Evolutionary conservation across 2,888 invertebrate species (phyloP), one percentile per base, ranked within the genome.

Genomic region (Myopa tessellatipennis): DNA sequence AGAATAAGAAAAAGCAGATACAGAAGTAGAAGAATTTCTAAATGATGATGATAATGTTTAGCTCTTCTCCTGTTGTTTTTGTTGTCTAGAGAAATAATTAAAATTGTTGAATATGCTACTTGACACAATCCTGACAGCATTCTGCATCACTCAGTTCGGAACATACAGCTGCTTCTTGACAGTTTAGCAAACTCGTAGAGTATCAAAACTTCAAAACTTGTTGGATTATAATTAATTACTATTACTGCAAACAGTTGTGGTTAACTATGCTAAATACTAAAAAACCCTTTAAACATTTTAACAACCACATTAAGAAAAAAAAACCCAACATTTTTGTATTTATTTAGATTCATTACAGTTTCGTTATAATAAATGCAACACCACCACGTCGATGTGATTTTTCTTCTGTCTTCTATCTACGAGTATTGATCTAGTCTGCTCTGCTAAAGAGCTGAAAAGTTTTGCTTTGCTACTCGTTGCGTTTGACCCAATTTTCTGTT

Each of bases 401-500:
- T 45, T 45, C 6, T 45, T 45, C 10, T 45, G 45, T 45, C 7
- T 45, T 45, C 45, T 45, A 10, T 45, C 45, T 45, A 45, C 10
- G 6, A 10, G 3, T 45, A 6, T 45, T 45, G 45, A 6, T 45
- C 45, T 45, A 10, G 7, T 45, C 55, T 14, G 3, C 16, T 55
- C 55, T 55, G n/a, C 55, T n/a, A 55, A n/a, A n/a, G n/a, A 55
- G n/a, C 55, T n/a, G n/a, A 8, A 55, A 14, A 55, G 55, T n/a
- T 55, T 55, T 6, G 55, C 55, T n/a, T n/a, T 55, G 34, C 55
- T 55, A n/a, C 16, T 55, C 55, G 55, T 55, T 58, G 72, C 55
- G 16, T 77, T 77, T 77, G 77, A 77, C 77, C 77, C 72, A 77
- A 68, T 77, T 77, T 68, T 45, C n/a, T 38, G 61, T 38, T 38